Evolutionary conservation across 2,888 invertebrate genomes (phyloP).

Genomic region (Entomobrya multifasciata): DNA sequence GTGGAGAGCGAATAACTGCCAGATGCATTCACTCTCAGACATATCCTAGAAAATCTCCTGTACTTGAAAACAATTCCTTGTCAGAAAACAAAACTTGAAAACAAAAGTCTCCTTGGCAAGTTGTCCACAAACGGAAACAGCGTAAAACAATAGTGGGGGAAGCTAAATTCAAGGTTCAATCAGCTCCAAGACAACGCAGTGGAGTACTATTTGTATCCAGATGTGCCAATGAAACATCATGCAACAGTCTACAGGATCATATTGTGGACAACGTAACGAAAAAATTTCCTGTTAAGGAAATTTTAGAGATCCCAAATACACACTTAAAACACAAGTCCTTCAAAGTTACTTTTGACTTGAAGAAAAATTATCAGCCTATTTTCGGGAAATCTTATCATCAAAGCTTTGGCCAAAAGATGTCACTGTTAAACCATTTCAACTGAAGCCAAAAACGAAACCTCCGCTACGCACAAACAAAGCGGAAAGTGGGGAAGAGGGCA

Average conservation of each 20-base stretch:
- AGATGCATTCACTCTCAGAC: too few relatives aligned
- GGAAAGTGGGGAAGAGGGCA: not conserved
- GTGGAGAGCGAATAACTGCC: too few relatives aligned
- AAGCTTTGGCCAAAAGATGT: not conserved
- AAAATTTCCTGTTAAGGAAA: not conserved
- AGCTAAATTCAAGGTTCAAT: not conserved
- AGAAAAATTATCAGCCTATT: not conserved
- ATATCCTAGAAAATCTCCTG: too few relatives aligned
- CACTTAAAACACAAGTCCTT: not conserved
- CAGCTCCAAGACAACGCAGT: not conserved
- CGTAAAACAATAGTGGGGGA: not conserved
- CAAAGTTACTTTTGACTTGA: not conserved
- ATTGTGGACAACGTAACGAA: not conserved
- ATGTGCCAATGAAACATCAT: not conserved
- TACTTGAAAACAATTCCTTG: too few relatives aligned
- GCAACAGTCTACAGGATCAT: not conserved
- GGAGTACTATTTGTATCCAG: not conserved
- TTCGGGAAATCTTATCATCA: not conserved
- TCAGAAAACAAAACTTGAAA: too few relatives aligned
- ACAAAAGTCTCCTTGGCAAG: too few relatives aligned
- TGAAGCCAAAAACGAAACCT: too few relatives aligned
- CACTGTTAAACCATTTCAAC: not conserved
- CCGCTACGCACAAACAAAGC: too few relatives aligned
- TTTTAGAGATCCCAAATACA: not conserved
- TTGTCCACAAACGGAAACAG: too few relatives aligned